Conservation (phyloP, 2,113 vertebrate genomes). For the Excalfactoria chinensis region DNA sequence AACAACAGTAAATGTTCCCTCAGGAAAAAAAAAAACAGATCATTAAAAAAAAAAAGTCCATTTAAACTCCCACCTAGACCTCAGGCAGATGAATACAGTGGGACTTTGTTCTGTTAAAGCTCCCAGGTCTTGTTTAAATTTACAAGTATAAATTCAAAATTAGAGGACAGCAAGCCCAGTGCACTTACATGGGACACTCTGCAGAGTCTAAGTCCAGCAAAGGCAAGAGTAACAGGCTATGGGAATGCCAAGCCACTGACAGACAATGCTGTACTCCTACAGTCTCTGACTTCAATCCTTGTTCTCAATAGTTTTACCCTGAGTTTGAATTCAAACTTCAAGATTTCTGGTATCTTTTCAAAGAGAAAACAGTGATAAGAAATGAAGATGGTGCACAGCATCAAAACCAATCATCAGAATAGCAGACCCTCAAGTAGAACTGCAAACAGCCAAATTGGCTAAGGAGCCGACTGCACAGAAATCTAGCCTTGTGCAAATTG, state of each 20-base stretch:
- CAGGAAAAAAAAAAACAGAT: background rate
- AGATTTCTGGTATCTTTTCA: background rate
- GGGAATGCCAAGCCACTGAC: background rate
- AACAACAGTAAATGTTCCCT: background rate
- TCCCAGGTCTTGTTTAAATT: background rate
- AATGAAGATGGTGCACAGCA: background rate
- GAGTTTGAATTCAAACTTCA: background rate
- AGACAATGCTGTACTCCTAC: background rate
- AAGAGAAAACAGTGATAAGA: background rate
- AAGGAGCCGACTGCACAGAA: constrained; percentile 38
- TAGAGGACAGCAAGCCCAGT: background rate
- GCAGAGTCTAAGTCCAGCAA: background rate
- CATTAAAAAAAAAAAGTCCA: no score
- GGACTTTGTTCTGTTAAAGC: background rate
- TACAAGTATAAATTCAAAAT: background rate
- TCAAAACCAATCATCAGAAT: background rate
- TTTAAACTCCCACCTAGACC: background rate
- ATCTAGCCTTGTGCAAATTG: constrained; percentile 2
- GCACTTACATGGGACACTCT: background rate
- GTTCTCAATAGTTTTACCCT: background rate
- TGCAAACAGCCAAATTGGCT: background rate
- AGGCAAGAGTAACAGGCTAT: background rate
- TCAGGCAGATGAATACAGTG: background rate
- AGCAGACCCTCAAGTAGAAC: background rate
- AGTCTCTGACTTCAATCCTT: background rate